A percentile compares a stretch with the other conserved stretches of the same genome.
Evolutionary conservation across 2,888 invertebrate genomes (phyloP).

Genomic region (Tipula helvola): DNA sequence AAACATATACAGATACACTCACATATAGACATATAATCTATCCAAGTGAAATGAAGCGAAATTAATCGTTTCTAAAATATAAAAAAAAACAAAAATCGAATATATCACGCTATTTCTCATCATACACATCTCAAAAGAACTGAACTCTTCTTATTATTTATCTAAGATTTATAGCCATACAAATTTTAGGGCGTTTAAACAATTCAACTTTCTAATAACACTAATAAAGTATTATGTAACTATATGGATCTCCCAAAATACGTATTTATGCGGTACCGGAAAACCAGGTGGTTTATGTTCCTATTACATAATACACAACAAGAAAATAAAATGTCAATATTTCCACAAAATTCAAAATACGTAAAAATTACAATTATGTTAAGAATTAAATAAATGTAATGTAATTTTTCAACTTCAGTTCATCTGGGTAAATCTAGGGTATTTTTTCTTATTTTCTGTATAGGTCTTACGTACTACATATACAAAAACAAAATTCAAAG

Average conservation of each 20-base stretch:
- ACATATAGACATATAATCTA: background rate
- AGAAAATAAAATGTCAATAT: background rate
- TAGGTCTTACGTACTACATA: background rate
- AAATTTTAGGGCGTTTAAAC: background rate
- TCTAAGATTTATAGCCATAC: background rate
- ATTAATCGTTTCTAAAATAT: background rate
- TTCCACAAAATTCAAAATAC: background rate
- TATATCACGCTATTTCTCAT: background rate
- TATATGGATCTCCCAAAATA: background rate
- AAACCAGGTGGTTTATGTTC: background rate
- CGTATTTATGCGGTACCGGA: background rate
- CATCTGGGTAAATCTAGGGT: background rate
- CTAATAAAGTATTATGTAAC: background rate
- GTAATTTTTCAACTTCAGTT: background rate
- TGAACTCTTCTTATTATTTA: background rate
- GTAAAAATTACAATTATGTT: background rate
- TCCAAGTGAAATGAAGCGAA: background rate
- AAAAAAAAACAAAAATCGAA: background rate
- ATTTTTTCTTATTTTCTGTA: background rate
- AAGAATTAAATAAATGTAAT: background rate
- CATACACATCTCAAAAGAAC: background rate
- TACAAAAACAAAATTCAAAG: background rate
- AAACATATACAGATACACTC: background rate
- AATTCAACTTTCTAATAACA: background rate
- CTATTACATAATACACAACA: background rate